Conservation (phyloP, 1,140 invertebrate genomes). For the Diachasma alloeum region DNA sequence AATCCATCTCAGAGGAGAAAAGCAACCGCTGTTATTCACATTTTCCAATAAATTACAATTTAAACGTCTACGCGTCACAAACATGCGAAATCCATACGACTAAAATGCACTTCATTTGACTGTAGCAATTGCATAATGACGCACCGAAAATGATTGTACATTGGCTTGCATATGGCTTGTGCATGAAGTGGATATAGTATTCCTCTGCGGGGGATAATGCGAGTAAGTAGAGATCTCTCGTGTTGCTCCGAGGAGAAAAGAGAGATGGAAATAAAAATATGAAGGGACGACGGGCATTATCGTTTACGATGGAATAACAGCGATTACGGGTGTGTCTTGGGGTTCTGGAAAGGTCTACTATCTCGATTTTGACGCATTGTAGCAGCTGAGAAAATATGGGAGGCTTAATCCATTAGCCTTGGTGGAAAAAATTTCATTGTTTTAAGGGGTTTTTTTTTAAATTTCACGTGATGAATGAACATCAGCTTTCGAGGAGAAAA, state of each 20-base stretch:
- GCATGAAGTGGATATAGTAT: conserved; percentile 36
- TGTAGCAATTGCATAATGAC: conserved; percentile 59
- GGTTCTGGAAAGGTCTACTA: neutral
- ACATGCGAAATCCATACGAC: conserved; percentile 13
- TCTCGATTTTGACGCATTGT: conserved; percentile 10
- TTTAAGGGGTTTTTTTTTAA: too few species aligned
- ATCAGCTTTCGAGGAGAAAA: too few species aligned
- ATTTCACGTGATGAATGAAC: too few species aligned
- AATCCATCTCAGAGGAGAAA: conserved; percentile 13
- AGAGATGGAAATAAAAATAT: neutral
- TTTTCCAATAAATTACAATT: conserved; percentile 55
- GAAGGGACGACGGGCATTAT: conserved; percentile 50
- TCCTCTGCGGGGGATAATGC: conserved; percentile 48
- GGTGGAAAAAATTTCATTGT: too few species aligned
- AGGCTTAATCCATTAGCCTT: too few species aligned
- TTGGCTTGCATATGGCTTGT: conserved; percentile 28
- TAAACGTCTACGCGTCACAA: conserved; percentile 16
- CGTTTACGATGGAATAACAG: conserved; percentile 60
- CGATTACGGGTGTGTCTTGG: conserved; percentile 52
- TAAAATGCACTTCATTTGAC: conserved; percentile 56
- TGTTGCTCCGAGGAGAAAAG: conserved; percentile 37
- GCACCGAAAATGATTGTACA: conserved; percentile 49
- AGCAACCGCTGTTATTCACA: conserved; percentile 16
- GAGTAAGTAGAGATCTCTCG: conserved; percentile 53
- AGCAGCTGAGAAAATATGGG: neutral